Conservation (phyloP, 2,888 invertebrate species). For the Acholoe squamosa region DNA sequence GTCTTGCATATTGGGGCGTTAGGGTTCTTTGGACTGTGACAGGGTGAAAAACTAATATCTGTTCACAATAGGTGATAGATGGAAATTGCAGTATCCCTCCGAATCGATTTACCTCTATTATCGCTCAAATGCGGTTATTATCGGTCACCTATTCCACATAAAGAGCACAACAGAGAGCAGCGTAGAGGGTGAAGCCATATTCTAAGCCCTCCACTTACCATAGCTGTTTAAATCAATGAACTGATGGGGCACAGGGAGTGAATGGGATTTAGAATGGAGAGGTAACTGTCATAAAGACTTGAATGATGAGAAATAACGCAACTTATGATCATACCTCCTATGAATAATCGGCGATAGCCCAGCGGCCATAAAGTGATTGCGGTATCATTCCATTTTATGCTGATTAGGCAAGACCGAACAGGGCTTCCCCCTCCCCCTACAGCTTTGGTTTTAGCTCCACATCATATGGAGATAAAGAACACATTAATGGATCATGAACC, state of each 20-base stretch:
- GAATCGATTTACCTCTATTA: neutral
- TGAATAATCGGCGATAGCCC: neutral
- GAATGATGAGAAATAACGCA: constrained; percentile 14
- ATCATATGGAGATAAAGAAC: constrained; percentile 10
- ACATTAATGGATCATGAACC: constrained; percentile 13
- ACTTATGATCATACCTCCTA: neutral
- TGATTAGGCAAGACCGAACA: constrained; percentile 16
- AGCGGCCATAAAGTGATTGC: constrained; percentile 17
- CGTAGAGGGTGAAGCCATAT: neutral
- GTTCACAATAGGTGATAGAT: neutral
- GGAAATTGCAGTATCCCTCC: neutral
- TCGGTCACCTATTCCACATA: neutral
- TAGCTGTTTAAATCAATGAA: neutral
- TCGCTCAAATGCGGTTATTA: neutral
- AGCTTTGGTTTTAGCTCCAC: neutral
- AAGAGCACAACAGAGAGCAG: neutral
- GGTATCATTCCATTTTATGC: neutral
- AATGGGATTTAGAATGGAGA: constrained; percentile 13
- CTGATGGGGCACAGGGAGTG: neutral
- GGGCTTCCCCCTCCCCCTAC: neutral
- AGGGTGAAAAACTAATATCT: too few species aligned
- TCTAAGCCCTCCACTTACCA: too few species aligned
- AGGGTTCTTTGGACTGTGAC: too few species aligned
- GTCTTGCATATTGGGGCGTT: too few species aligned
- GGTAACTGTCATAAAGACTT: neutral